Evolutionary conservation across 2,113 vertebrate species (phyloP).

Genomic region (Orthonyx spaldingii): DNA sequence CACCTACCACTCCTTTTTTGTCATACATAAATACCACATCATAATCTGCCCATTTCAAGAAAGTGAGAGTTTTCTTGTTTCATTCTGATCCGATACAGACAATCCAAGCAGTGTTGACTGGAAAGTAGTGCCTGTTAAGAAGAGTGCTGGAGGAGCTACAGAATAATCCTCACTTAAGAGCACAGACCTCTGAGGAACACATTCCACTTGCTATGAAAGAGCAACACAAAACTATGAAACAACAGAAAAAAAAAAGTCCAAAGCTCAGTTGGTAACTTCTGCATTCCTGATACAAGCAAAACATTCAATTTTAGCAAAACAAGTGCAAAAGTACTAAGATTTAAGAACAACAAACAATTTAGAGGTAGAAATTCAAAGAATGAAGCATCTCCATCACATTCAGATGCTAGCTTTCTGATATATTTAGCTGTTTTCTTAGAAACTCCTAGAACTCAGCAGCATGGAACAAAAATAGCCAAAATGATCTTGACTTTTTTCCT

Average conservation of each 20-base stretch:
- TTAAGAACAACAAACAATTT: neutral
- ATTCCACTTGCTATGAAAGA: neutral
- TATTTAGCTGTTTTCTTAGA: conserved; percentile 13
- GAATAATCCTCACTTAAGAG: neutral
- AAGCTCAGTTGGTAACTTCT: neutral
- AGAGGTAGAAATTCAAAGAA: neutral
- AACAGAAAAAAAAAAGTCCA: neutral
- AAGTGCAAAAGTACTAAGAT: neutral
- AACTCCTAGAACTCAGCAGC: neutral
- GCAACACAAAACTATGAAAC: neutral
- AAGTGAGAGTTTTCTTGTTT: neutral
- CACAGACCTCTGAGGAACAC: neutral
- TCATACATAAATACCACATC: neutral
- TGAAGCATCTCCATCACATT: neutral
- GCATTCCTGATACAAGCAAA: neutral
- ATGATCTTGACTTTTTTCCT: neutral
- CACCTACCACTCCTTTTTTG: neutral
- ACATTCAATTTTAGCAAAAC: neutral
- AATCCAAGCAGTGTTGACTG: neutral
- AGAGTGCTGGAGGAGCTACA: neutral
- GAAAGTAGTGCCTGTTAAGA: neutral
- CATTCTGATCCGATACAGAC: neutral
- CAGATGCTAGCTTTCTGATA: neutral
- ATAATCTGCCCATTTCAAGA: neutral
- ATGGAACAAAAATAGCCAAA: neutral